Percentiles rank a stretch among this genome's conserved stretches.
These are phyloP conservation scores for Drosophila bipectinata DNA, from an alignment of 1,140 invertebrate genomes.

Conservation along the genomic window DNA sequence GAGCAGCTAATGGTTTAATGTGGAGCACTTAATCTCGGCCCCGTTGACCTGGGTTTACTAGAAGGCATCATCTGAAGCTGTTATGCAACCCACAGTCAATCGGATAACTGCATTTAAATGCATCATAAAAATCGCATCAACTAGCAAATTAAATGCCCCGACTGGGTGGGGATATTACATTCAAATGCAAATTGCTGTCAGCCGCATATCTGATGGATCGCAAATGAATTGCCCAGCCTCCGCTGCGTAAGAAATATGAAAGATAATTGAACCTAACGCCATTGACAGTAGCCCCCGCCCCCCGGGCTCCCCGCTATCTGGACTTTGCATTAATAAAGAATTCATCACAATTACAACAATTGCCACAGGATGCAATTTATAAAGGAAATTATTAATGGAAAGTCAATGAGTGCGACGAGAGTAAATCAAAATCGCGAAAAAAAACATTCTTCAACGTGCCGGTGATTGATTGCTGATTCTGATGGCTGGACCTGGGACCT, in stretches of 20 bases:
- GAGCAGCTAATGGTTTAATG: slow-evolving; percentile 40
- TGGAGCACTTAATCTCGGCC: slow-evolving; percentile 21
- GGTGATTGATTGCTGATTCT: slow-evolving; percentile 72
- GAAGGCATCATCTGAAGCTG: slow-evolving; percentile 13
- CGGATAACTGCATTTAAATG: slow-evolving; percentile 65
- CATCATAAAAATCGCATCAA: slow-evolving; percentile 65
- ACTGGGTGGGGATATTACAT: slow-evolving; percentile 14
- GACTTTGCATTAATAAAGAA: slow-evolving; percentile 67
- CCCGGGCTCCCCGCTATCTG: background rate
- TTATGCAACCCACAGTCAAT: slow-evolving; percentile 36
- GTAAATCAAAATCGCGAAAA: slow-evolving; percentile 46
- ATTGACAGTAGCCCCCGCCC: slow-evolving; percentile 50
- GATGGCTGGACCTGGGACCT: slow-evolving; percentile 11
- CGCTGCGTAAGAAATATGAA: slow-evolving; percentile 36
- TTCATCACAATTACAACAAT: slow-evolving; percentile 83
- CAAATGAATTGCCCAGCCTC: slow-evolving; percentile 53
- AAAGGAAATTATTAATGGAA: slow-evolving; percentile 83
- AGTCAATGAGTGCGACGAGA: slow-evolving; percentile 70
- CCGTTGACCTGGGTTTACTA: slow-evolving; percentile 24
- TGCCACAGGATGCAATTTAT: slow-evolving; percentile 80
- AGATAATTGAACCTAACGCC: slow-evolving; percentile 78
- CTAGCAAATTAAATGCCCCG: slow-evolving; percentile 45
- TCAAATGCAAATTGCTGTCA: slow-evolving; percentile 48
- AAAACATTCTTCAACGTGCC: slow-evolving; percentile 67
- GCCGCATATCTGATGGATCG: slow-evolving; percentile 53